Evolutionary conservation across 1,140 invertebrate species (phyloP).

Genomic region (Sitophilus oryzae): DNA sequence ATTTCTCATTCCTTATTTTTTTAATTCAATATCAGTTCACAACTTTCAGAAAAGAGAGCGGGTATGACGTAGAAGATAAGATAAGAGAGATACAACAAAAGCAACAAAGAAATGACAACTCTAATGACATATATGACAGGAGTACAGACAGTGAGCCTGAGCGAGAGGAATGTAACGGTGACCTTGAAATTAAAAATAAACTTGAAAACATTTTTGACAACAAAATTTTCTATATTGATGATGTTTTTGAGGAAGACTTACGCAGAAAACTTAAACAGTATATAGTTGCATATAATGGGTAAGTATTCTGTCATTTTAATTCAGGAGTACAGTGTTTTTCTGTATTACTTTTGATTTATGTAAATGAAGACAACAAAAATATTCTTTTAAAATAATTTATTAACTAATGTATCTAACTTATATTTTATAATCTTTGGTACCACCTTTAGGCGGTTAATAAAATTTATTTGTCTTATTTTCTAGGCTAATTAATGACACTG

Average conservation of each 20-base stretch:
- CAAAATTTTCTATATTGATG: constrained; percentile 36
- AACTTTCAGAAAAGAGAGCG: constrained; percentile 19
- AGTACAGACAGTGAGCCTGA: constrained; percentile 25
- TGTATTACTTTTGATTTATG: background rate
- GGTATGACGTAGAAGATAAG: constrained; percentile 52
- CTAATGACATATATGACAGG: constrained; percentile 10
- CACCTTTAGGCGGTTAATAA: background rate
- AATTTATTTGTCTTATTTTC: background rate
- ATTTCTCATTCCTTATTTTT: background rate
- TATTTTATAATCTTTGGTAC: constrained; percentile 2
- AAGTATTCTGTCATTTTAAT: constrained; percentile 9
- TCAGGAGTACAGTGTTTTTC: background rate
- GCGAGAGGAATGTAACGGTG: background rate
- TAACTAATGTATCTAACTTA: no score
- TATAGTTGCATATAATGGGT: constrained; percentile 39
- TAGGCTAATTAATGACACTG: constrained; percentile 6
- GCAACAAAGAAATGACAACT: constrained; percentile 2
- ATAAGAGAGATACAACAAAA: constrained; percentile 43
- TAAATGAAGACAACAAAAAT: no score
- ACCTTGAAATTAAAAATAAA: constrained; percentile 21
- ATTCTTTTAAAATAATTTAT: no score
- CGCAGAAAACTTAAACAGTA: constrained; percentile 30
- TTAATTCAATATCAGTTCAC: background rate
- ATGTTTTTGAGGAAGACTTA: constrained; percentile 25
- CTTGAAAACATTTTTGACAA: constrained; percentile 29